A percentile compares a stretch with the other conserved stretches of the same genome.
Conservation (phyloP, 2,797 vertebrate genomes). For the Sebastes itinus region DNA sequence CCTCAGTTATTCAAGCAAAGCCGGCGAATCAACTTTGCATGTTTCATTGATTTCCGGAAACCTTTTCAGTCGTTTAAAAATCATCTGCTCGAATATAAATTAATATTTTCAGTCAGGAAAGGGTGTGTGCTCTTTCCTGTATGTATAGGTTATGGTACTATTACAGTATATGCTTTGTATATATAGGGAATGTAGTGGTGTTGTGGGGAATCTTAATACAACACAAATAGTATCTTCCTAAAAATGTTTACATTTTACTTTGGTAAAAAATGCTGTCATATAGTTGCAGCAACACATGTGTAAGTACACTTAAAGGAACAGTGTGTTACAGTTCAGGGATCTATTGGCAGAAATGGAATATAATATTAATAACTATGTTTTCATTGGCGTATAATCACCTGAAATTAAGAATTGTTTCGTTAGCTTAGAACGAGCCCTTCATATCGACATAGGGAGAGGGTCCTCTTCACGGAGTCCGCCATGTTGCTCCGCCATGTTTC, state of each 20-base stretch:
- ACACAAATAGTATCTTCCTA: neutral
- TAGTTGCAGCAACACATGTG: neutral
- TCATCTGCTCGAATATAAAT: conserved; percentile 52
- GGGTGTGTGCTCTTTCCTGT: neutral
- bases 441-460: too few species aligned
- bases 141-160: neutral
- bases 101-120: conserved; percentile 21
- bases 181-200: neutral
- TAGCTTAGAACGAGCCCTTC: too few species aligned
- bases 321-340: too few species aligned
- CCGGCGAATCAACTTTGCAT: conserved; percentile 60
- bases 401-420: too few species aligned
- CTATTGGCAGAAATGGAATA: too few species aligned
- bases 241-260: neutral
- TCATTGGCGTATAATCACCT: too few species aligned
- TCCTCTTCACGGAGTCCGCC: too few species aligned
- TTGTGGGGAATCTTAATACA: neutral
- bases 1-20: conserved; percentile 68
- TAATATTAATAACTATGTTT: too few species aligned
- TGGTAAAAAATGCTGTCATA: neutral
- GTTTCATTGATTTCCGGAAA: conserved; percentile 59
- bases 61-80: conserved; percentile 45
- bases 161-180: neutral
- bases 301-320: neutral
- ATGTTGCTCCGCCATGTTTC: too few species aligned